A percentile compares a stretch with the other conserved stretches of the same genome.
Conservation (phyloP, 2,113 vertebrate species). For the human (Homo sapiens) region DNA sequence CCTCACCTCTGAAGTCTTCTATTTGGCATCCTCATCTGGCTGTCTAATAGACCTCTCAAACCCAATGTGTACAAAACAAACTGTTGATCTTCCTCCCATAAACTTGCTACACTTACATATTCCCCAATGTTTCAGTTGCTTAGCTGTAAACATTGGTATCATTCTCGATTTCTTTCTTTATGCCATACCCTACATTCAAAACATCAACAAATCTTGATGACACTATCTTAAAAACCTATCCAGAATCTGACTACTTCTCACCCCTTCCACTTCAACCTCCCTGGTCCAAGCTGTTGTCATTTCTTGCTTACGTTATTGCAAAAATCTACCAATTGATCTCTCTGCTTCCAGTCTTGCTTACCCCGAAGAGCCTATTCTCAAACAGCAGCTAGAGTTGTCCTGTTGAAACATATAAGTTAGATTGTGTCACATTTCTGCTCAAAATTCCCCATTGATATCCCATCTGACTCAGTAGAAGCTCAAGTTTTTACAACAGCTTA, state of each 20-base stretch:
- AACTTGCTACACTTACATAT: not conserved
- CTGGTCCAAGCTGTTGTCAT: not conserved
- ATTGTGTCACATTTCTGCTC: not conserved
- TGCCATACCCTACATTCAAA: not conserved
- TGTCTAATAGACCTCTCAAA: not conserved
- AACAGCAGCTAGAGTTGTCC: not conserved
- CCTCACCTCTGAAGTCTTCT: not conserved
- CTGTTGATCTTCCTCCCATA: not conserved
- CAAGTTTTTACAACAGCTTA: not conserved
- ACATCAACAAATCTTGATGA: not conserved
- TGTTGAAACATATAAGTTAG: not conserved
- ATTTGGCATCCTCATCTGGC: not conserved
- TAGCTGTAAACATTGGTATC: not conserved
- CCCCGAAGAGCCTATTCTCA: not conserved
- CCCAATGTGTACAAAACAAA: not conserved
- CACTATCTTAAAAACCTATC: not conserved
- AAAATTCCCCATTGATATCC: not conserved
- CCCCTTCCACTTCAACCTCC: too few species aligned
- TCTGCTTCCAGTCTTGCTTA: not conserved
- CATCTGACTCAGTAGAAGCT: not conserved
- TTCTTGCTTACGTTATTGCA: not conserved
- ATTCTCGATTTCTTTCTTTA: not conserved
- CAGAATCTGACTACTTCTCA: not conserved
- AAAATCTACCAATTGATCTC: not conserved
- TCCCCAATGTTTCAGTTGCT: not conserved